Base-by-base conservation (phyloP, 2,888 invertebrate genomes). In the Dione vanillae region DNA sequence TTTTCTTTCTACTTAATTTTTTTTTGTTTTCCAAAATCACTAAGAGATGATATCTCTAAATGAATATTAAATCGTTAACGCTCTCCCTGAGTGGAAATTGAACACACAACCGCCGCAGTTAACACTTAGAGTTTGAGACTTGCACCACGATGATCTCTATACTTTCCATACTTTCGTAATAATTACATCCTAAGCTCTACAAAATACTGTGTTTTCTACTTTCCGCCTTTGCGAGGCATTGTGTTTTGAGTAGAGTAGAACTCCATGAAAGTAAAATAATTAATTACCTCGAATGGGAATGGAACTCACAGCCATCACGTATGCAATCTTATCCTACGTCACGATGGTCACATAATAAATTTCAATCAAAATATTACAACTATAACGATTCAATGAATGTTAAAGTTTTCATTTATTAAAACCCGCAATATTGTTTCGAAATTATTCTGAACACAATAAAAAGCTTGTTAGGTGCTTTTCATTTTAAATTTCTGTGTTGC, bases 381-480 rank as follows among this genome's bases (percentile, higher is more conserved):
- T 64, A 64, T 37, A 59, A 59, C 41, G 43, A 43, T 59, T 59
- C 49, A 64, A 37, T 47, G 62, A 61, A 54, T 16, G 35, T 6
- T 35, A 54, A 51, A 68, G 62, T 68, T 68, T 68, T 62, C 62
- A 68, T 62, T 68, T 68, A 68, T 68, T 68, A 68, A 68, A 47
- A 54, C 19, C 43, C 16, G 3, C 62, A 20, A 43, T 20, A 68
- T 68, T 68, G 67, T 68, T 68, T 45, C 16, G 1, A 52, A 68
- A 68, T 68, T 68, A 62, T 68, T 68, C 47, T 20, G 59, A 43
- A 43, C 43, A 49, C 62, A 64, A 47, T 49, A 49, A 64, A 64
- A 64, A 64, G 49, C 37, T 49, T 64, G 49, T 62, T 14, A 43
- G 43, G 43, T 20, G 43, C n/a, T 27, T 59, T 43, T 43, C 59